Evolutionary conservation across 2,888 invertebrate species (phyloP).

Genomic region (Luperina testacea): DNA sequence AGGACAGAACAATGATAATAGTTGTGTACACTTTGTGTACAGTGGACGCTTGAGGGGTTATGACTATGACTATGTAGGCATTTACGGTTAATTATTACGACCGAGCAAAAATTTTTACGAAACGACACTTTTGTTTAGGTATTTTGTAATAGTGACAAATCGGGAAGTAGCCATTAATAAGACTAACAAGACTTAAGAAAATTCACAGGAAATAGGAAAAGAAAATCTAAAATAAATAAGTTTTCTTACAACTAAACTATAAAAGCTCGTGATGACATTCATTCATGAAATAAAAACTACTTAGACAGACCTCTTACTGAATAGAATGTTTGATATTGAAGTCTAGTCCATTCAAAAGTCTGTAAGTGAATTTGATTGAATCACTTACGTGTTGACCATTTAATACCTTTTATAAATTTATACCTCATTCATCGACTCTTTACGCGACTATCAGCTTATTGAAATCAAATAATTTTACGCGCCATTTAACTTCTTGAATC

Average conservation of each 20-base stretch:
- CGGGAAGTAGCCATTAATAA: background rate
- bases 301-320: background rate
- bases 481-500: constrained; percentile 1
- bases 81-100: too few relatives aligned
- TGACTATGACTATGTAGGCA: too few relatives aligned
- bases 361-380: background rate
- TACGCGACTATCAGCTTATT: constrained; percentile 9
- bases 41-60: too few relatives aligned
- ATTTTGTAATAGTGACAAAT: background rate
- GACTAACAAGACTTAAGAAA: background rate
- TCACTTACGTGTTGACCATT: background rate
- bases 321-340: background rate
- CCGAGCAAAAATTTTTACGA: too few relatives aligned
- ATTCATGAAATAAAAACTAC: background rate
- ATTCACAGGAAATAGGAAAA: background rate
- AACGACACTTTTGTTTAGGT: background rate
- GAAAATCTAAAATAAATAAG: background rate
- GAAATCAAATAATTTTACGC: constrained; percentile 25
- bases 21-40: too few relatives aligned
- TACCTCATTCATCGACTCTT: background rate
- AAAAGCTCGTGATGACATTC: background rate
- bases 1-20: too few relatives aligned
- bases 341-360: background rate
- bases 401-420: background rate
- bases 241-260: background rate